Conservation (phyloP, 2,797 vertebrate species). For the Loris lydekkerianus region DNA sequence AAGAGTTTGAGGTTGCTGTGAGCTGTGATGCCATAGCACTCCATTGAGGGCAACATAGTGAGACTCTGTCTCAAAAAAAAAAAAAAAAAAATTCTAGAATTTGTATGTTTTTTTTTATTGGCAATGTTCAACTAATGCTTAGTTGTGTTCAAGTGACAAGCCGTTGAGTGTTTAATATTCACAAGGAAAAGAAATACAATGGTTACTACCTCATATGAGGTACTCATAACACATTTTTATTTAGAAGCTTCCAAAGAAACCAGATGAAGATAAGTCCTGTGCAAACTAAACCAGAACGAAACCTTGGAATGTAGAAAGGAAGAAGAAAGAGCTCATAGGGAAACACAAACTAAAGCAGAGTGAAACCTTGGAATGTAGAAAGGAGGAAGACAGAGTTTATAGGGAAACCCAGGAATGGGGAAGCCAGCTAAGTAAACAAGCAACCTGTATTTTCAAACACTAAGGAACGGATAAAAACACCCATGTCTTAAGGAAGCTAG, state of each 20-base stretch:
- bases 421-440: background rate
- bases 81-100: background rate
- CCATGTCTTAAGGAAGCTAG: background rate
- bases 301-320: background rate
- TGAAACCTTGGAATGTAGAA: background rate
- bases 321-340: background rate
- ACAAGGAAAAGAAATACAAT: background rate
- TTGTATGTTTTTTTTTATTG: background rate
- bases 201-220: background rate
- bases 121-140: background rate
- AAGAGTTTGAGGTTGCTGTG: too few species aligned
- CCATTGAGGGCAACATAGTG: too few species aligned
- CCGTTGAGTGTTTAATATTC: background rate
- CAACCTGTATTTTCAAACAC: slow-evolving; percentile 5
- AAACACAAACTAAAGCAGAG: background rate
- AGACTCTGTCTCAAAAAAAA: too few species aligned
- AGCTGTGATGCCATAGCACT: too few species aligned
- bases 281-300: background rate
- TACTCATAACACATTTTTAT: background rate
- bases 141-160: background rate
- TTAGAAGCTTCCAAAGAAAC: background rate
- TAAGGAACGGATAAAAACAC: background rate
- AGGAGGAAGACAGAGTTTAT: background rate
- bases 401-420: background rate
- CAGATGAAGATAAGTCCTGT: background rate